Percentiles rank a stretch among this genome's conserved stretches.
Evolutionary conservation across 2,113 vertebrate species (phyloP).

Genomic region (Globicephala melas): DNA sequence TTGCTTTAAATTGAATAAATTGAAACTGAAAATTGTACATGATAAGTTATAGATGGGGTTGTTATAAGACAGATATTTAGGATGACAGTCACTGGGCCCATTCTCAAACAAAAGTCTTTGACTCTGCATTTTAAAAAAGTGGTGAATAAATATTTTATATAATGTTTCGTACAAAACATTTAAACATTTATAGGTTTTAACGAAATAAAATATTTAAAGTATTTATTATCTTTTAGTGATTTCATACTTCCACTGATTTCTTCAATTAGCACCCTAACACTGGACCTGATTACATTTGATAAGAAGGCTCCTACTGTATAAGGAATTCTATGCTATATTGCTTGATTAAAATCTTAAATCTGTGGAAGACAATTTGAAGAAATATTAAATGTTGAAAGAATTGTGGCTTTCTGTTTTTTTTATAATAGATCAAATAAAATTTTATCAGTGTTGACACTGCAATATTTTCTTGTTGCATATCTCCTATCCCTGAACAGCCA

Average conservation of each 20-base stretch:
- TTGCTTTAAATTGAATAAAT: conserved; percentile 22
- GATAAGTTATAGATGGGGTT: conserved; percentile 14
- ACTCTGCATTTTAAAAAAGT: background rate
- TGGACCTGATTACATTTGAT: background rate
- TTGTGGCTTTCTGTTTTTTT: conserved; percentile 13
- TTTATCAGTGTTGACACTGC: background rate
- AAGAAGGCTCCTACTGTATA: background rate
- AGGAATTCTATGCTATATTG: background rate
- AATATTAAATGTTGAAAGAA: conserved; percentile 25
- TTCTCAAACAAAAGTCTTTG: background rate
- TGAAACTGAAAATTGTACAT: background rate
- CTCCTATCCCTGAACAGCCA: background rate
- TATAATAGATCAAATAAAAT: conserved; percentile 23
- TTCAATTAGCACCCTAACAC: background rate
- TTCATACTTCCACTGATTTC: background rate
- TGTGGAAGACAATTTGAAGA: background rate
- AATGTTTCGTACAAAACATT: background rate
- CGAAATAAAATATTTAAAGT: conserved; percentile 9
- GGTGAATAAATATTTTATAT: background rate
- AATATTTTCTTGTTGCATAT: conserved; percentile 11
- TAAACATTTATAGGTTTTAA: background rate
- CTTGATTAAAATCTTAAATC: conserved; percentile 26
- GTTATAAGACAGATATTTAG: background rate
- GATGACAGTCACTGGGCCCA: background rate
- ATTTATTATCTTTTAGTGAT: conserved; percentile 12